Base-by-base conservation (phyloP, 1,140 invertebrate species). In the Eumaeus atala region DNA sequence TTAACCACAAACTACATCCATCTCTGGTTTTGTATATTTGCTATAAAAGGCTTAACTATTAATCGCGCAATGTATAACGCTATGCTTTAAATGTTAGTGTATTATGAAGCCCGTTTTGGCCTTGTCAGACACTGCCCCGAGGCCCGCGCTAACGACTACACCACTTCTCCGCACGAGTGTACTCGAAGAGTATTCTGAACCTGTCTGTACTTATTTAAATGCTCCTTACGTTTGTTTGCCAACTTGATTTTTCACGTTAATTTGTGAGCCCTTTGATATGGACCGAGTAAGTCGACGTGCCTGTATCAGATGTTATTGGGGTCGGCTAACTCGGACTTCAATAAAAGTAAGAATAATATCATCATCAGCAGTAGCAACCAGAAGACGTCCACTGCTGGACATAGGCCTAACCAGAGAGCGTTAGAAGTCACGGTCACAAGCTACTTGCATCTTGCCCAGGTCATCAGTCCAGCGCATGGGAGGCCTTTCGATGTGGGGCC, bases 121-220 rank as follows among this genome's bases (percentile, higher is more conserved):
- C 34, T 61, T 59, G 56, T 65, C 37, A 56, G 56, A 56, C 51
- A 55, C 42, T 40, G 56, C 62, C 62, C 40, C 44, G 48, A 40
- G 63, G 63, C 54, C 28, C 42, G 63, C 38, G 51, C 63, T 65
- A 65, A 65, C 63, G 63, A 65, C 56, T 58, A 58, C 56, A 56
- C 57, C 57, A 56, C 61, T 62, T 59, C 61, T 56, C 53, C 50
- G 54, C 61, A 54, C 61, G 59, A 65, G 56, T 61, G 54, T 61
- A 58, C 62, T 61, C 63, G 48, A 59, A 61, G 44, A 14, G 36
- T 37, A 42, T 16, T 58, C 28, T 35, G 42, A 49, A 53, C 54
- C 54, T 56, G 61, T 57, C 60, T 67, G 57, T 55, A 56, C 59
- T 52, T 51, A 48, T 61, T 61, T 53, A 61, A 61, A 61, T 61